Evolutionary conservation across 2,113 vertebrate genomes (phyloP).

Genomic region (Phalacrocorax brasilianus): DNA sequence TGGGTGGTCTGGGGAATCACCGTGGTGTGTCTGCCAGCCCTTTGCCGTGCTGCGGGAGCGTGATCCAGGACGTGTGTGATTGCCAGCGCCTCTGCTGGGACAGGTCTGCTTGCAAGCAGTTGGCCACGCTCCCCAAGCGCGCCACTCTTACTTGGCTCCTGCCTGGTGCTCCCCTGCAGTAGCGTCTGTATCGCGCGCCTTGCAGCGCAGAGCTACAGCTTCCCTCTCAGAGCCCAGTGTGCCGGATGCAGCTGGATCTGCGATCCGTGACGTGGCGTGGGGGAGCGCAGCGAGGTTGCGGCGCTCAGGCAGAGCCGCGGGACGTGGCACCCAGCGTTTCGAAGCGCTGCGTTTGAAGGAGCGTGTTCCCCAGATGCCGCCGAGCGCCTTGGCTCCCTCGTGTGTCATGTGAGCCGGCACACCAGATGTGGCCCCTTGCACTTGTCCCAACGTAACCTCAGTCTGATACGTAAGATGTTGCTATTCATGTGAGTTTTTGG

Average conservation of each 20-base stretch:
- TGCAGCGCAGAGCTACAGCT: neutral
- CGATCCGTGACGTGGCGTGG: rapidly evolving
- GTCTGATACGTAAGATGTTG: neutral
- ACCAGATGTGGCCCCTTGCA: constrained; percentile 33
- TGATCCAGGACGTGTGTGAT: neutral
- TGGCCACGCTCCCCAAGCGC: rapidly evolving
- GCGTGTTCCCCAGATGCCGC: neutral
- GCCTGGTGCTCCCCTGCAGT: neutral
- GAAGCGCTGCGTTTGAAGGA: neutral
- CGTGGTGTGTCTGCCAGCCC: neutral
- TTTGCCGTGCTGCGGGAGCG: neutral
- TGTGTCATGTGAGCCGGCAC: neutral
- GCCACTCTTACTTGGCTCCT: neutral
- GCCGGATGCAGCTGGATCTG: neutral
- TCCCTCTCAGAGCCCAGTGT: rapidly evolving
- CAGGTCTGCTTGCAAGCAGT: neutral
- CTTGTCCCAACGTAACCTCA: constrained; percentile 20
- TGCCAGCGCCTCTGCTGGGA: neutral
- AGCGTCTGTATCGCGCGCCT: rapidly evolving
- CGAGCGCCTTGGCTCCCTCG: neutral
- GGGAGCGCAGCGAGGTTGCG: rapidly evolving
- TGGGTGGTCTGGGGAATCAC: neutral
- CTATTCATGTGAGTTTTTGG: neutral
- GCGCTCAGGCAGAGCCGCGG: rapidly evolving
- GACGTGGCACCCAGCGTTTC: rapidly evolving